Evolutionary conservation across 2,888 invertebrate genomes (phyloP).

Genomic region (Pasiphila rectangulata): DNA sequence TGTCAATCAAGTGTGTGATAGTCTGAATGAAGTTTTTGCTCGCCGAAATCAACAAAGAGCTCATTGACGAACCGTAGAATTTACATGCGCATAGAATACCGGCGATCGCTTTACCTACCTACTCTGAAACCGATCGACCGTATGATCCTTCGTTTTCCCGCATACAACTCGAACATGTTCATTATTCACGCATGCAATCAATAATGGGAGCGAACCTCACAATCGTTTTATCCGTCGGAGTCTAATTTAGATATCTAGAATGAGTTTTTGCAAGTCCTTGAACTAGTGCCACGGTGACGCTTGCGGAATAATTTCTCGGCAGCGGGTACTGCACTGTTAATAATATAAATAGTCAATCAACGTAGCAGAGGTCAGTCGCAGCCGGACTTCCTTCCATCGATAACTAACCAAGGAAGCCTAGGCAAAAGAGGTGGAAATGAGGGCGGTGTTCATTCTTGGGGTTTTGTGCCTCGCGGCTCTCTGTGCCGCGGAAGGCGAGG

Average conservation of each 20-base stretch:
- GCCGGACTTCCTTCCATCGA: constrained; percentile 63
- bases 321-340: constrained; percentile 46
- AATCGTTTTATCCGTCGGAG: constrained; percentile 9
- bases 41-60: constrained; percentile 43
- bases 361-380: constrained; percentile 64
- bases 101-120: constrained; percentile 25
- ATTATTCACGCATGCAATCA: constrained; percentile 20
- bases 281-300: constrained; percentile 58
- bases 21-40: constrained; percentile 49
- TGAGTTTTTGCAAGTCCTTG: constrained; percentile 61
- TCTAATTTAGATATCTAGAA: constrained; percentile 16
- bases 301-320: constrained; percentile 76
- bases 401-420: constrained; percentile 38
- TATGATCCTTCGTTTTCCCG: constrained; percentile 29
- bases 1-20: constrained; percentile 67
- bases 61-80: constrained; percentile 40
- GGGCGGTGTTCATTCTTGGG: constrained; percentile 58
- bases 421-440: constrained; percentile 49
- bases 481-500: constrained; percentile 51
- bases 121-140: constrained; percentile 33
- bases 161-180: constrained; percentile 18
- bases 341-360: constrained; percentile 71
- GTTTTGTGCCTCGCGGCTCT: constrained; percentile 61
- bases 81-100: constrained; percentile 34
- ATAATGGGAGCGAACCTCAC: constrained; percentile 10